Conservation (phyloP, 2,113 vertebrate species). For the Hippocampus abdominalis region DNA sequence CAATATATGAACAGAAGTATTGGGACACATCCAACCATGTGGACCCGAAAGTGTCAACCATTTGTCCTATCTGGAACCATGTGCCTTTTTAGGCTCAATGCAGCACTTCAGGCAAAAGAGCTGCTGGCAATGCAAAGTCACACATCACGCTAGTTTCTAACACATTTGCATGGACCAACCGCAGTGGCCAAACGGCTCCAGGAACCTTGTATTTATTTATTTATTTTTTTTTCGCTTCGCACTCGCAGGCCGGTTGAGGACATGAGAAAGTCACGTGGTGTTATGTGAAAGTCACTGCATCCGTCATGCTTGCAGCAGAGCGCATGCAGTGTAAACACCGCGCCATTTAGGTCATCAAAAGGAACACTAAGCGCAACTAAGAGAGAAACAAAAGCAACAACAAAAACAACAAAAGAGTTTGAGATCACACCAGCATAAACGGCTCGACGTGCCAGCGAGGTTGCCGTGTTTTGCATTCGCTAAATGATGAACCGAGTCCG, state of each 20-base stretch:
- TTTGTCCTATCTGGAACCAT: not conserved
- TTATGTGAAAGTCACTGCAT: not conserved
- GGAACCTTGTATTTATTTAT: conserved; percentile 11
- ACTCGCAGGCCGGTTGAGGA: not conserved
- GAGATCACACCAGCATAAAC: not conserved
- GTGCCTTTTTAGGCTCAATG: not conserved
- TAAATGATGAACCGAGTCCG: conserved; percentile 40
- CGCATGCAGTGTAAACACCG: not conserved
- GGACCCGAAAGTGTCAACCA: not conserved
- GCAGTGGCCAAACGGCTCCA: conserved; percentile 28
- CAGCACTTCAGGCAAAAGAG: conserved; percentile 65
- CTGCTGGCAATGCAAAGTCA: conserved; percentile 59
- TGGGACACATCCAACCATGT: not conserved
- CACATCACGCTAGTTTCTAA: conserved; percentile 41
- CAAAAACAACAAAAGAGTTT: not conserved
- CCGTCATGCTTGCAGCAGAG: not conserved
- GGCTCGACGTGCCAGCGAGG: not conserved
- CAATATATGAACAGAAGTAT: not conserved
- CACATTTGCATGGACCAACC: conserved; percentile 60
- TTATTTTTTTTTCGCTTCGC: conserved; percentile 1
- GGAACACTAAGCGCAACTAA: not conserved
- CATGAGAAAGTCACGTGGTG: conserved; percentile 14
- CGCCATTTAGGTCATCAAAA: not conserved
- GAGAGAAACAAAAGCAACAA: conserved; percentile 4
- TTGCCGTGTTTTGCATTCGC: conserved; percentile 24